Percentiles rank a stretch among this genome's conserved stretches.
Conservation (phyloP, 2,113 vertebrate species). For the Grammomys surdaster region DNA sequence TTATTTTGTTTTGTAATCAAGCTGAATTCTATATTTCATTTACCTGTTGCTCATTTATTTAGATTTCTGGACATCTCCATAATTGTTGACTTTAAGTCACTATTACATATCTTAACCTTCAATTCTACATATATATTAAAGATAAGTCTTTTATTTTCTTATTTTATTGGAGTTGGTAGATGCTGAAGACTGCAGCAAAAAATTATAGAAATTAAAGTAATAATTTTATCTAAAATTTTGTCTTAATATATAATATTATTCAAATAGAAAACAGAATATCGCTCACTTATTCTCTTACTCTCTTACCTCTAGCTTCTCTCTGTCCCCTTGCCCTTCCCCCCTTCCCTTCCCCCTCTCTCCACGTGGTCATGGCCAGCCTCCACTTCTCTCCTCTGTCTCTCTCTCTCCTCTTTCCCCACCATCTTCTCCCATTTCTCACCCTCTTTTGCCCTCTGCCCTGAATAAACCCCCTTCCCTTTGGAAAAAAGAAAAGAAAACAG, state of each 20-base stretch:
- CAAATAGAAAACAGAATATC: conserved; percentile 10
- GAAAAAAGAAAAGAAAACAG: neutral
- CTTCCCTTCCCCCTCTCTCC: no score
- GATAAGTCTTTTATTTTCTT: neutral
- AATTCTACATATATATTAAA: neutral
- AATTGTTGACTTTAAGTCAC: neutral
- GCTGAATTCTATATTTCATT: neutral
- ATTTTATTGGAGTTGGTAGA: neutral
- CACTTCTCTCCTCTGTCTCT: no score
- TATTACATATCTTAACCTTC: neutral
- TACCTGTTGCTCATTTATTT: neutral
- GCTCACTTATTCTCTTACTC: no score
- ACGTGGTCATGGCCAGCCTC: no score
- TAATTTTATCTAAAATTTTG: neutral
- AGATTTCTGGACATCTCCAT: neutral
- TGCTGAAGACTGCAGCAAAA: neutral
- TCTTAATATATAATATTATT: conserved; percentile 39
- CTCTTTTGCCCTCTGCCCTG: no score
- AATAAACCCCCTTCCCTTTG: no score
- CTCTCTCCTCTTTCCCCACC: no score
- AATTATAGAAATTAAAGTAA: conserved; percentile 21
- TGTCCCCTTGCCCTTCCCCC: no score
- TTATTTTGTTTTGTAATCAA: neutral
- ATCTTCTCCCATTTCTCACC: no score
- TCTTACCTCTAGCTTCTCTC: no score